Evolutionary conservation across 2,888 invertebrate genomes (phyloP).

Genomic region (Lasioglossum figueresi): DNA sequence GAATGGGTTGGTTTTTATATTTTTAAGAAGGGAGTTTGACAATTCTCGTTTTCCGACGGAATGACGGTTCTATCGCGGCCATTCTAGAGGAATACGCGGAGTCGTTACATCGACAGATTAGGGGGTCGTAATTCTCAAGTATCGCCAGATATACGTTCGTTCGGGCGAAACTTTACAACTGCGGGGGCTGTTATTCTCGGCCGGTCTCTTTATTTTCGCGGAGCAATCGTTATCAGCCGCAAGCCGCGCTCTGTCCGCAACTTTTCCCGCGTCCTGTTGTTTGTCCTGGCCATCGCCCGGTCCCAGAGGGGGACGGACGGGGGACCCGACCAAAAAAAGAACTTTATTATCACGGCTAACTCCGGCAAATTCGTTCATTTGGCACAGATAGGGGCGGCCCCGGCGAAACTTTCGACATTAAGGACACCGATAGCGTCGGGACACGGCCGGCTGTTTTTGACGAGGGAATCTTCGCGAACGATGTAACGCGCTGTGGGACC

Average conservation of each 20-base stretch:
- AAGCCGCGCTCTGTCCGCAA: conserved; percentile 58
- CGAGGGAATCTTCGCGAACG: conserved; percentile 49
- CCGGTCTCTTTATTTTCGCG: conserved; percentile 44
- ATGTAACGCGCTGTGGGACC: conserved; percentile 33
- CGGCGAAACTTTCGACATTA: conserved; percentile 65
- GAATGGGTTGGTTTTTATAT: not conserved
- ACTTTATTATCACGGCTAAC: conserved; percentile 68
- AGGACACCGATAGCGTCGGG: conserved; percentile 65
- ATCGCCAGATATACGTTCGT: conserved; percentile 38
- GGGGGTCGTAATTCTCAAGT: conserved; percentile 26
- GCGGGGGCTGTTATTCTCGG: conserved; percentile 34
- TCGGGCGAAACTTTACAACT: conserved; percentile 38
- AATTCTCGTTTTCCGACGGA: not conserved
- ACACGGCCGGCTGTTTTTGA: conserved; percentile 64
- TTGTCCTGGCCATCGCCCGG: conserved; percentile 52
- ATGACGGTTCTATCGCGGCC: not conserved
- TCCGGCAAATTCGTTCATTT: conserved; percentile 68
- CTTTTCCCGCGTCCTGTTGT: conserved; percentile 51
- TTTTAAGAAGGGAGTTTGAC: not conserved
- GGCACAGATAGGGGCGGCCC: conserved; percentile 60
- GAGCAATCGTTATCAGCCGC: conserved; percentile 59
- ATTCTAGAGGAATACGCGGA: not conserved
- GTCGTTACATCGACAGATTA: conserved; percentile 34
- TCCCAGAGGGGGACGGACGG: not conserved
- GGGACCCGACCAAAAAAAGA: conserved; percentile 24